These are phyloP conservation scores for Drosophila sp. DNA, from an alignment of 1,140 invertebrate species.

Conservation along the genomic window DNA sequence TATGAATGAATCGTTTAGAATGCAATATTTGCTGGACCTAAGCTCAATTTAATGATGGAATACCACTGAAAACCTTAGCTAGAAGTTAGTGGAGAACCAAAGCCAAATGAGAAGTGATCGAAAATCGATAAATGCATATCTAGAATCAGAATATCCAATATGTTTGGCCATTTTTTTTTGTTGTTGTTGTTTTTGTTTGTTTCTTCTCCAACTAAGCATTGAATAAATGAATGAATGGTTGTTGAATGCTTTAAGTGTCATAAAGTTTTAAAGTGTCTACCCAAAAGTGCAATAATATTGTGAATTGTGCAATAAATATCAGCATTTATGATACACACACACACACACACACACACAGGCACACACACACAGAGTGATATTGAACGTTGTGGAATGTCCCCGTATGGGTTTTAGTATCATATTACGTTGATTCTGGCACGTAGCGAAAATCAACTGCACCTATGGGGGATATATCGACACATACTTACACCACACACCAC, in stretches of 20 bases:
- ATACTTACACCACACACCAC: not conserved
- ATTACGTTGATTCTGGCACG: conserved; percentile 56
- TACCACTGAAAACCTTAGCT: too few relatives aligned
- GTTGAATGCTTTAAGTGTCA: conserved; percentile 20
- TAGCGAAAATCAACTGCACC: conserved; percentile 28
- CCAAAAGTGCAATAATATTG: conserved; percentile 34
- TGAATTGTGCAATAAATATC: conserved; percentile 25
- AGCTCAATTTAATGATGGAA: too few relatives aligned
- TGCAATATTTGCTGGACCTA: too few relatives aligned
- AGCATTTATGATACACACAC: conserved; percentile 15
- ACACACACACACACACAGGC: not conserved
- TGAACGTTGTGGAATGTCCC: not conserved
- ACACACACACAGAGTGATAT: not conserved
- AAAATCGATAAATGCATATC: too few relatives aligned
- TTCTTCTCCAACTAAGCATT: not conserved
- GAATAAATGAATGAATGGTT: not conserved
- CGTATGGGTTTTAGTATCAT: conserved; percentile 19
- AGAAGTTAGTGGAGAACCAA: too few relatives aligned
- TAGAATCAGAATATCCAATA: too few relatives aligned
- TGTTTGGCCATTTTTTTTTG: too few relatives aligned
- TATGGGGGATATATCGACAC: not conserved
- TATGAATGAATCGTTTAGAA: too few relatives aligned
- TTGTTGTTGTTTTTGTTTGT: too few relatives aligned
- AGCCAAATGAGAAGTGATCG: too few relatives aligned
- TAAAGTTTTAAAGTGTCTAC: conserved; percentile 40